Base-by-base conservation (phyloP, 53 echinoderm and acorn worm species). In the Apostichopus leukothele region DNA sequence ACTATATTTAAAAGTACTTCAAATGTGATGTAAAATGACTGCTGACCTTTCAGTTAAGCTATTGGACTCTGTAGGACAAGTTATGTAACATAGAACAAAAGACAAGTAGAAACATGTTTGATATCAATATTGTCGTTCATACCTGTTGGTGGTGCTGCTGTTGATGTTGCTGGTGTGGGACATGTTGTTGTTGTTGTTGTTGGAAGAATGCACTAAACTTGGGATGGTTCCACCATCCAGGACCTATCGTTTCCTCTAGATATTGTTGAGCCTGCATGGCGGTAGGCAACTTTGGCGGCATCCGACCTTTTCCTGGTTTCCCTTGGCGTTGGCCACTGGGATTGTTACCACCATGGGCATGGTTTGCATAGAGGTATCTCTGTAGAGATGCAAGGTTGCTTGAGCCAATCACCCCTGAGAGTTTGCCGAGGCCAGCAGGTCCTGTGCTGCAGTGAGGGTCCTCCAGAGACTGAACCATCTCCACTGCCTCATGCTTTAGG, bases 381-480 rank as follows among this genome's bases (percentile, higher is more conserved):
- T 96, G 96, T 51, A 96, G 86, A 7, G 96, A 96, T 0, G 95
- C 93, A 27, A 96, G 88, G 83, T 96, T 93, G 22, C 97, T 88
- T 5, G 97, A 93, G 4, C 97, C 97, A 10, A 95, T 91, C 13
- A 96, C 89, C 9, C 93, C 92, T 1, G 95, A 90, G 52, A 95
- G 94, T 86, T 93, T 92, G 6, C 93, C 93, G 13, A 92, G 89
- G 74, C 93, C 92, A 53, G 95, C 86, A 4, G 93, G 88, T 61
- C 92, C 94, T 23, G 89, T 90, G 60, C 89, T 86, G 75, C 90
- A 53, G 63, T 96, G 96, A 7, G 95, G 92, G 66, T 93, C 91
- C 84, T 96, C 97, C 21, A 96, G 89, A 0, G 97, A 96, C 75
- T 96, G 97, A 19, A 96, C 97, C 97, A 96, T 96, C 71, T 91